Evolutionary conservation across 2,113 vertebrate species (phyloP), one percentile per base, ranked within the genome.

Genomic region (Rhipidura dahli): DNA sequence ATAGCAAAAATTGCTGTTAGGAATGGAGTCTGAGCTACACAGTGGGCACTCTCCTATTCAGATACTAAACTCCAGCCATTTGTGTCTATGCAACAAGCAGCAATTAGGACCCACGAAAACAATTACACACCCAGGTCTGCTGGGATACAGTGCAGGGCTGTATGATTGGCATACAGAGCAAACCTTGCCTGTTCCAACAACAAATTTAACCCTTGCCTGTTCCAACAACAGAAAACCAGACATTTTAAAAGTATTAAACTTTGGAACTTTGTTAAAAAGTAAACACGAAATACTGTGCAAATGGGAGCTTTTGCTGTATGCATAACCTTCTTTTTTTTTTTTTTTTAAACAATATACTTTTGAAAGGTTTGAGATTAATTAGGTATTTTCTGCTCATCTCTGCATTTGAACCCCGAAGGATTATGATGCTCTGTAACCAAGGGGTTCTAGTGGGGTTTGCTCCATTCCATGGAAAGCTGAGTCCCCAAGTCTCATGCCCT

Each of bases 31-130:
- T 66, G 68, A 93, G 47, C 47, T 70, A 80, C 0, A 7, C 15
- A 80, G 72, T 10, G n/a, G 70, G 71, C 82, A 93, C 37, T 42
- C 31, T 83, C 66, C 51, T 83, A 50, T 80, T 88, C 83, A 92
- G 49, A 89, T 35, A 53, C 33, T 37, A 53, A 93, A 83, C 60
- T 89, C 63, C 23, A 78, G 65, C 73, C 90, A 84, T 73, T 94
- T 13, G 4, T 68, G 72, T 85, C 95, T 71, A 92, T 76, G 86
- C 91, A 95, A 93, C 69, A 89, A 87, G 64, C 83, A 94, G 93
- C 80, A 96, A 87, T 95, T 89, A 95, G 77, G 91, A 87, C 68
- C 88, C 79, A 93, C 44, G 75, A 91, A 92, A 91, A n/a, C 89
- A 92, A 82, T 85, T 89, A 72, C 51, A 87, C 44, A 89, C 50